Evolutionary conservation across 2,888 invertebrate species (phyloP), one percentile per base, ranked within the genome.

Genomic region (Euplexia lucipara): DNA sequence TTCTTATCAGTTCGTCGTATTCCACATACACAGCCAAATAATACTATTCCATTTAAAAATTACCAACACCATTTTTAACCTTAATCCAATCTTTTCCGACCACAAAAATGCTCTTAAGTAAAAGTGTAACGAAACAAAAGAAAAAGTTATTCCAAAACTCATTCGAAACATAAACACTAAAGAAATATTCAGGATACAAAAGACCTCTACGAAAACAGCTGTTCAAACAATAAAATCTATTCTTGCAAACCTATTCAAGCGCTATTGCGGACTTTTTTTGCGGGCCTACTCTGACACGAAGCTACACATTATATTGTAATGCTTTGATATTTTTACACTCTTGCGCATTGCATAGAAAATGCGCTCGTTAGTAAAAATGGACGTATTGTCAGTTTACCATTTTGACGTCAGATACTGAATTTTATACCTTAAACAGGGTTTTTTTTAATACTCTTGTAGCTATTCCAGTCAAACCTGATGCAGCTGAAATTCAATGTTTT

Each of bases 211-310:
- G 7, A 35, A 42, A 70, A 70, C 74, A 75, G 59, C 66, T 75
- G 66, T 62, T 70, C 41, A 26, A 62, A 57, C 61, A 74, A 67
- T 66, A 62, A 67, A 67, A 70, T 70, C 54, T 59, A 66, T 74
- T 70, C 57, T 44, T 35, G 44, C 14, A 42, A 72, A 48, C 34
- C 20, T 32, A 57, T 57, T 41, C 42, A 48, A 44, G 42, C 52
- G 68, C 39, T 37, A 56, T 48, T 67, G 59, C 66, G 60, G 26
- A 18, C 6, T 42, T 42, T 61, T 70, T 70, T 67, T 71, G 52
- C 34, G 22, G 30, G 8, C 34, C 22, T 32, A 53, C 3, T 26
- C 5, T 26, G 5, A 26, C 26, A 26, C 26, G 26, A 26, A 26
- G 26, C 26, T 3, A 26, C 26, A 26, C 26, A 26, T 26, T 3